Conservation (phyloP, 2,888 invertebrate species). For the Thyatira batis region DNA sequence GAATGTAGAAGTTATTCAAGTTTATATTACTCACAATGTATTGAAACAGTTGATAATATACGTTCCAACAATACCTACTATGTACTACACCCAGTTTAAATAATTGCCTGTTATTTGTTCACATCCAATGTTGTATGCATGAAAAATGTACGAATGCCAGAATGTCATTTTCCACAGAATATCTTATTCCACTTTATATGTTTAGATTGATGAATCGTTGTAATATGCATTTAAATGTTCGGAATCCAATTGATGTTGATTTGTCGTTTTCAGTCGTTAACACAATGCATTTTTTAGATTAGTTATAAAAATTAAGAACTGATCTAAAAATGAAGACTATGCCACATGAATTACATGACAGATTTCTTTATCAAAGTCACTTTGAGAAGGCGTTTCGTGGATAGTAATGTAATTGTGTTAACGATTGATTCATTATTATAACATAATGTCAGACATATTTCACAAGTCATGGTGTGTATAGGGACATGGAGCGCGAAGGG, state of each 20-base stretch:
- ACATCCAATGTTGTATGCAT: not conserved
- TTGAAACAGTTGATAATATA: not conserved
- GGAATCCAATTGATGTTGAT: not conserved
- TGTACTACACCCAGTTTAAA: not conserved
- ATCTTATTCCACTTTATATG: not conserved
- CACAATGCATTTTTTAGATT: not conserved
- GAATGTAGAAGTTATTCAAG: not conserved
- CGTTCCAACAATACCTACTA: not conserved
- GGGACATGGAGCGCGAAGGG: slow-evolving; percentile 72
- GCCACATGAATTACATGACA: not conserved
- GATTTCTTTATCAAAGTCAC: too few species aligned
- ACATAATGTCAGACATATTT: slow-evolving; percentile 16
- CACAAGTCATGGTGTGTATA: slow-evolving; percentile 39
- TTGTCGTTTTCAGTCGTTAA: not conserved
- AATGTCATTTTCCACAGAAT: not conserved
- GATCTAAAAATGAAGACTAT: too few species aligned
- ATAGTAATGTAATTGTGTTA: slow-evolving; percentile 18
- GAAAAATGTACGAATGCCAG: not conserved
- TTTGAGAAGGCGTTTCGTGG: not conserved
- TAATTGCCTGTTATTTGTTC: not conserved
- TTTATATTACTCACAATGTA: not conserved
- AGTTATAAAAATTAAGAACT: too few species aligned
- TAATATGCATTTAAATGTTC: slow-evolving; percentile 1
- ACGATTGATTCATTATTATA: slow-evolving; percentile 20
- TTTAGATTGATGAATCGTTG: not conserved